A percentile compares a stretch with the other conserved stretches of the same genome.
These are phyloP conservation scores for Celastrina argiolus DNA, from an alignment of 2,888 invertebrate species.

Conservation along the genomic window DNA sequence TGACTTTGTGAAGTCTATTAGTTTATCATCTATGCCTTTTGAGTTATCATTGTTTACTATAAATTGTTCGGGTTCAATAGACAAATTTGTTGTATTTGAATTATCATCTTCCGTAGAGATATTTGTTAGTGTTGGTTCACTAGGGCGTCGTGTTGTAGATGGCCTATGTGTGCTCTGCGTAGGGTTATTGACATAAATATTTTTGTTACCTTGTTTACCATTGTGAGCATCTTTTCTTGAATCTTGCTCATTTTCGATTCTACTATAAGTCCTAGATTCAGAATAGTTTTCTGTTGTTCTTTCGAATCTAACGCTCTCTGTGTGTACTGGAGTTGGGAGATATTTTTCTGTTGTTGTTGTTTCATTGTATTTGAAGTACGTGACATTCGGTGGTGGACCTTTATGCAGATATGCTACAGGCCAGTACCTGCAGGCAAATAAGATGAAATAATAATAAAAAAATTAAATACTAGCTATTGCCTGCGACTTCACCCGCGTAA, in stretches of 20 bases:
- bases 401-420: slow-evolving; percentile 90
- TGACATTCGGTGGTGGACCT: slow-evolving; percentile 86
- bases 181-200: neutral
- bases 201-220: neutral
- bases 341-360: slow-evolving; percentile 37
- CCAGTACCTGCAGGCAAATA: slow-evolving; percentile 76
- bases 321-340: slow-evolving; percentile 24
- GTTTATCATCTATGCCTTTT: slow-evolving; percentile 66
- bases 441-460: neutral
- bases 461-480: too few species aligned
- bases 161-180: neutral
- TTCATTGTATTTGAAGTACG: slow-evolving; percentile 70
- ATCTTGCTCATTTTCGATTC: neutral
- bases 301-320: slow-evolving; percentile 23
- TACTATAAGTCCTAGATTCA: neutral
- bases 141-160: slow-evolving; percentile 33
- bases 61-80: slow-evolving; percentile 40
- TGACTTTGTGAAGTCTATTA: slow-evolving; percentile 61
- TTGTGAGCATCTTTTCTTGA: neutral
- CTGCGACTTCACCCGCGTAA: too few species aligned
- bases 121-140: slow-evolving; percentile 28
- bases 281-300: slow-evolving; percentile 24
- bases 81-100: slow-evolving; percentile 45
- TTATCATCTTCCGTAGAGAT: slow-evolving; percentile 34
- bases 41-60: slow-evolving; percentile 47